These are phyloP conservation scores for Rhagonycha lutea DNA, from an alignment of 2,888 invertebrate species.

Conservation along the genomic window DNA sequence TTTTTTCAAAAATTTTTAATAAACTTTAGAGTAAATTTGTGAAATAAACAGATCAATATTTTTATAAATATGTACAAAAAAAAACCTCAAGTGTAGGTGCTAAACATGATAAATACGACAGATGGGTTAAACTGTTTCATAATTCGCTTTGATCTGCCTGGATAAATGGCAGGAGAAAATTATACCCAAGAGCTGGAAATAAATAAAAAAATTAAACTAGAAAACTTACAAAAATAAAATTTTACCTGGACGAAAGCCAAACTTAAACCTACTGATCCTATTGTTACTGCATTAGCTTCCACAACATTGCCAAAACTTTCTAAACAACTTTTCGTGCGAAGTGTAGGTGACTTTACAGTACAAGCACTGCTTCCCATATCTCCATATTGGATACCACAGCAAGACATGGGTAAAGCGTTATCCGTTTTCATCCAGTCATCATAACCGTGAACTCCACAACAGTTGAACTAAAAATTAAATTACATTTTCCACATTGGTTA, in stretches of 20 bases:
- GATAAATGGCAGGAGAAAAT: slow-evolving; percentile 90
- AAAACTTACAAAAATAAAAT: slow-evolving; percentile 7
- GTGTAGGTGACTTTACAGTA: slow-evolving; percentile 43
- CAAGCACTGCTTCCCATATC: slow-evolving; percentile 56
- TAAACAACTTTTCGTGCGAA: slow-evolving; percentile 68
- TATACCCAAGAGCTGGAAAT: slow-evolving; percentile 80
- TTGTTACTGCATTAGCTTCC: slow-evolving; percentile 70
- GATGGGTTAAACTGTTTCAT: slow-evolving; percentile 30
- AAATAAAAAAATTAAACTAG: slow-evolving; percentile 26
- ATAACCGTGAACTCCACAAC: slow-evolving; percentile 71
- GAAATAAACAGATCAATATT: not conserved
- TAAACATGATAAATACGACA: not conserved
- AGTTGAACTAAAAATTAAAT: slow-evolving; percentile 64
- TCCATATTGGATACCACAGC: slow-evolving; percentile 62
- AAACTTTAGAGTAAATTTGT: not conserved
- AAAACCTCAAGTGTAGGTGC: not conserved
- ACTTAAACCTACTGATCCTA: slow-evolving; percentile 82
- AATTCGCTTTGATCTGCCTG: slow-evolving; percentile 71
- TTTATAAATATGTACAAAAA: not conserved
- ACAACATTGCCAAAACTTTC: slow-evolving; percentile 65
- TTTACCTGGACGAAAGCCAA: slow-evolving; percentile 85
- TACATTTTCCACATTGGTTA: not conserved
- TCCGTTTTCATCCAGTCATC: slow-evolving; percentile 65
- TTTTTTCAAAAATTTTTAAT: not conserved
- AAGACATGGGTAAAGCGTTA: slow-evolving; percentile 62